These are phyloP conservation scores for Ceratina japonica DNA, from an alignment of 1,140 invertebrate genomes.

Conservation along the genomic window DNA sequence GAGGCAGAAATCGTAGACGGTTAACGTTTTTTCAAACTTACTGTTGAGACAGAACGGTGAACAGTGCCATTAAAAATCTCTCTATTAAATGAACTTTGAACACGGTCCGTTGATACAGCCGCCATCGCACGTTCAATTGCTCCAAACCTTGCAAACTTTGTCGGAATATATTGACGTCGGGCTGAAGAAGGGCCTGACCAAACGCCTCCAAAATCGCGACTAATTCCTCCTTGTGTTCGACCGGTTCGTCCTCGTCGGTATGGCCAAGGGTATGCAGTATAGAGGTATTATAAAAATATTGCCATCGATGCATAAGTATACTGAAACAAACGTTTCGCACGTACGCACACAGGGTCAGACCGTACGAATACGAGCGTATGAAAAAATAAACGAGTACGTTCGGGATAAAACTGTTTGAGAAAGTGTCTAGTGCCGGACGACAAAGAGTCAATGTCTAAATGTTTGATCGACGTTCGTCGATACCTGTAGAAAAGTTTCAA, in stretches of 20 bases:
- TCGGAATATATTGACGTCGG: conserved; percentile 90
- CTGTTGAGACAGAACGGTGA: conserved; percentile 74
- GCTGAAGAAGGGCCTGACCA: conserved; percentile 88
- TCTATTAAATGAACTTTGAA: conserved; percentile 74
- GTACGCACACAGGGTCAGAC: too few relatives aligned
- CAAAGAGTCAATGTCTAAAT: too few relatives aligned
- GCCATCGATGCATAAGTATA: conserved; percentile 90
- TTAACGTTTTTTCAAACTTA: conserved; percentile 81
- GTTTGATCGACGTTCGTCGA: conserved; percentile 27
- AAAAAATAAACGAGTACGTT: background rate
- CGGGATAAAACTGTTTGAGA: too few relatives aligned
- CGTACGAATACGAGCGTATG: background rate
- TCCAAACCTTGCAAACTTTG: conserved; percentile 89
- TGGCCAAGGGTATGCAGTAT: conserved; percentile 79
- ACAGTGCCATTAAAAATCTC: conserved; percentile 71
- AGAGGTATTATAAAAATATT: conserved; percentile 90
- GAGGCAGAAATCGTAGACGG: too few relatives aligned
- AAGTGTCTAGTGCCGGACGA: too few relatives aligned
- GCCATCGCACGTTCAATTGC: conserved; percentile 89
- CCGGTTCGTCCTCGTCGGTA: conserved; percentile 78
- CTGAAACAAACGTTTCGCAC: conserved; percentile 73
- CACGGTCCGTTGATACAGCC: conserved; percentile 83
- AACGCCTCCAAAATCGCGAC: conserved; percentile 88
- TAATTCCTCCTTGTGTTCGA: conserved; percentile 85
- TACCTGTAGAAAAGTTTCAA: conserved; percentile 82